These are phyloP conservation scores for Scolopax bukidnonensis DNA, from an alignment of 2,797 vertebrate genomes.

Conservation along the genomic window DNA sequence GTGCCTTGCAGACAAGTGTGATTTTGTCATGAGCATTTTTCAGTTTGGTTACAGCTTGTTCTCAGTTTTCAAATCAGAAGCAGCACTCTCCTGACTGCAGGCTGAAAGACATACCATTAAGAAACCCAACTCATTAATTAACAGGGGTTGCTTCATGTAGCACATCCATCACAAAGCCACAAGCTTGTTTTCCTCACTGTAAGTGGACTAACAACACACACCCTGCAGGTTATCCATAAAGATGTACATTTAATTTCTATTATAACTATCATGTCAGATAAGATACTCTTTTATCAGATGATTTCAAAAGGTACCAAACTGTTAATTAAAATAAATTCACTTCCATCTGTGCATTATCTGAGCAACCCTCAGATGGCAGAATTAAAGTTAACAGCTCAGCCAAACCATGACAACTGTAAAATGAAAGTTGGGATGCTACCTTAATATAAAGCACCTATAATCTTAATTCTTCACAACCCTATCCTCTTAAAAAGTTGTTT, in stretches of 20 bases:
- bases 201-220: slow-evolving; percentile 39
- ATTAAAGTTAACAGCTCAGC: not conserved
- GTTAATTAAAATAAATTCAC: not conserved
- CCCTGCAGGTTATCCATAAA: slow-evolving; percentile 24
- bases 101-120: not conserved
- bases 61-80: not conserved
- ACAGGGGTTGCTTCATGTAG: not conserved
- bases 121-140: slow-evolving; percentile 56
- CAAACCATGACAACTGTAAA: not conserved
- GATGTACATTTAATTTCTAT: not conserved
- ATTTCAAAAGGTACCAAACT: not conserved
- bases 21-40: not conserved
- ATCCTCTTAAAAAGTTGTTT: not conserved
- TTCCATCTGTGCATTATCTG: not conserved
- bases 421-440: not conserved
- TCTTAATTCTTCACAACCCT: not conserved
- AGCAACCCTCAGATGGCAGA: not conserved
- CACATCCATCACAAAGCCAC: slow-evolving; percentile 45
- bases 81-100: not conserved
- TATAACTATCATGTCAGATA: not conserved
- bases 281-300: not conserved
- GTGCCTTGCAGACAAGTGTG: not conserved
- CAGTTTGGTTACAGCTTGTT: not conserved
- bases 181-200: slow-evolving; percentile 21
- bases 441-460: not conserved